Evolutionary conservation across 2,113 vertebrate species (phyloP), one percentile per base, ranked within the genome.

Genomic region (Syngnathus typhle): DNA sequence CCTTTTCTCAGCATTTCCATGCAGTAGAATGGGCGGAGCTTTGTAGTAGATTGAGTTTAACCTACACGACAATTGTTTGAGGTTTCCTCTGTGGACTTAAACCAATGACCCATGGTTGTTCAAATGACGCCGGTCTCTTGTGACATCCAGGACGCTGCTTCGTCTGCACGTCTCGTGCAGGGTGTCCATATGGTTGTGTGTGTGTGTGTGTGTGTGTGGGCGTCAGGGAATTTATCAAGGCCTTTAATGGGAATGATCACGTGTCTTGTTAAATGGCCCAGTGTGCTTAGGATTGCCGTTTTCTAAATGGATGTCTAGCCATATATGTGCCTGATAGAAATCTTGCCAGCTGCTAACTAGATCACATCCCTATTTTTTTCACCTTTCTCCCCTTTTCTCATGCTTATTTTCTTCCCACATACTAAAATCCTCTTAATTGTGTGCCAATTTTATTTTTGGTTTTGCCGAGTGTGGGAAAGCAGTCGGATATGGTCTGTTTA

Each of bases 241-340:
- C 84, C 80, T 85, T 88, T 89, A 91, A 89, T 89, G 88, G 88
- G 89, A 91, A 87, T 89, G 85, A 79, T 90, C 88, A 85, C 88
- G 83, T 87, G 89, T 88, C 87, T 89, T 85, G 88, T 88, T 92
- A 91, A 92, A 92, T 91, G 91, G 89, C 10, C 41, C 41, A 43
- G 41, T 89, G 76, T 91, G 90, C 83, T 85, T 88, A 82, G 89
- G 90, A 91, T 91, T 91, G 87, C 88, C 83, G 90, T 92, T 92
- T 92, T 91, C 89, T 91, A 92, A 92, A 91, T 91, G 91, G 89
- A 91, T 91, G 91, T 89, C 85, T 92, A 84, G 85, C 84, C 87
- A 83, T 90, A 89, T 78, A 84, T 91, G 88, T 88, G 78, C 85
- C 89, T 89, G 91, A 90, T 89, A 82, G 85, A 91, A 90, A 90